These are phyloP conservation scores for Nebria ingens DNA, from an alignment of 1,140 invertebrate genomes.

Conservation along the genomic window DNA sequence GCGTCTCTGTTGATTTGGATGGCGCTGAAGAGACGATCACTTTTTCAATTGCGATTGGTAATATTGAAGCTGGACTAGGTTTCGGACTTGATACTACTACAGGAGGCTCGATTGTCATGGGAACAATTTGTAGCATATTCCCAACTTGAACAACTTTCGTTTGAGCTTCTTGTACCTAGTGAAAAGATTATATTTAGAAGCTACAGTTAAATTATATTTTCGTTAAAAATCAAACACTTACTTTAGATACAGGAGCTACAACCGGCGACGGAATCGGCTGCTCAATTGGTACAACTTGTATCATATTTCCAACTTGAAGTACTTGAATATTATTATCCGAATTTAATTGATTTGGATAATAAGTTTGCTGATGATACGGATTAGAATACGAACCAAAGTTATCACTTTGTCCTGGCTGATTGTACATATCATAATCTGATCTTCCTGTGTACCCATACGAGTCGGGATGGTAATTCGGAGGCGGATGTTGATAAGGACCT, in stretches of 20 bases:
- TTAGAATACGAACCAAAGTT: not conserved
- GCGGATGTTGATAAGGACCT: not conserved
- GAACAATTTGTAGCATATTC: conserved; percentile 47
- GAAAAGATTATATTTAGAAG: not conserved
- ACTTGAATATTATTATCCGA: conserved; percentile 26
- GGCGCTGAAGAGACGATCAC: conserved; percentile 17
- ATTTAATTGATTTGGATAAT: not conserved
- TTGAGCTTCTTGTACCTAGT: not conserved
- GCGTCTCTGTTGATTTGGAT: conserved; percentile 19
- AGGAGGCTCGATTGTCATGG: conserved; percentile 17
- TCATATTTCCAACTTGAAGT: conserved; percentile 41
- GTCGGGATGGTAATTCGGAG: conserved; percentile 8
- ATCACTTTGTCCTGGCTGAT: not conserved
- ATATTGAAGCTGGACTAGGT: not conserved
- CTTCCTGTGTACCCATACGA: conserved; percentile 1
- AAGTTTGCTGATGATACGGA: conserved; percentile 6
- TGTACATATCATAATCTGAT: not conserved
- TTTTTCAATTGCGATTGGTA: conserved; percentile 8
- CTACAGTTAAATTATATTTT: not conserved
- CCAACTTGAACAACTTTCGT: conserved; percentile 39
- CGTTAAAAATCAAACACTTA: not conserved
- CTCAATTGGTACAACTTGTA: conserved; percentile 41
- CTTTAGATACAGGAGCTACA: conserved; percentile 6
- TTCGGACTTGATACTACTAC: not conserved
- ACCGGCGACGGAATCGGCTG: conserved; percentile 6